A percentile compares a stretch with the other conserved stretches of the same genome.
Evolutionary conservation across 2,113 vertebrate species (phyloP).

Genomic region (Lichenostomus cassidix): DNA sequence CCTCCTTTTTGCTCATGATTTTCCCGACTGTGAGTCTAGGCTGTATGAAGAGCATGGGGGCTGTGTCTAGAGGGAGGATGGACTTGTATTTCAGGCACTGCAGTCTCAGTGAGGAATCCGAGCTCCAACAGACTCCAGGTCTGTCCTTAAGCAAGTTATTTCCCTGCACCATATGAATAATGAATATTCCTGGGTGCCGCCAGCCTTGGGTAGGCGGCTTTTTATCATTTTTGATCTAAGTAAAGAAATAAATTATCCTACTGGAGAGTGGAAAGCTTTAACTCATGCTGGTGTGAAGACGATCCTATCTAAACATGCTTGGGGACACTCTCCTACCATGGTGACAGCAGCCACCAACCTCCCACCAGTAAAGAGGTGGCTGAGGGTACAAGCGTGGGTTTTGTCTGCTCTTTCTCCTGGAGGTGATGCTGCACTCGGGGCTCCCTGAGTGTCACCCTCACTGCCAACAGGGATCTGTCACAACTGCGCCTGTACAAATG

Average conservation of each 20-base stretch:
- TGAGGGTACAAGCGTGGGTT: accelerated
- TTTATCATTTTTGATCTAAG: constrained; percentile 36
- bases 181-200: neutral
- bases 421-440: neutral
- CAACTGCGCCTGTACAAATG: neutral
- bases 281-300: neutral
- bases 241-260: constrained; percentile 14
- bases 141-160: constrained; percentile 19
- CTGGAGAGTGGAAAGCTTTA: neutral
- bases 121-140: neutral
- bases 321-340: neutral
- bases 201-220: constrained; percentile 9
- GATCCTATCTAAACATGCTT: neutral
- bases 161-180: neutral
- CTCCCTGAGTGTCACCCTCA: neutral
- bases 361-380: neutral
- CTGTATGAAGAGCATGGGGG: neutral
- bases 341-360: neutral
- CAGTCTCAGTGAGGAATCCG: neutral
- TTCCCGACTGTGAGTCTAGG: neutral
- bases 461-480: neutral
- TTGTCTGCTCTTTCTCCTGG: neutral
- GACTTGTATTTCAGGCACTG: constrained; percentile 38
- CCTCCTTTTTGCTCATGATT: constrained; percentile 1
- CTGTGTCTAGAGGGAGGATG: neutral